Evolutionary conservation across 2,888 invertebrate genomes (phyloP), one percentile per base, ranked within the genome.

Genomic region (Habrosyne pyritoides): DNA sequence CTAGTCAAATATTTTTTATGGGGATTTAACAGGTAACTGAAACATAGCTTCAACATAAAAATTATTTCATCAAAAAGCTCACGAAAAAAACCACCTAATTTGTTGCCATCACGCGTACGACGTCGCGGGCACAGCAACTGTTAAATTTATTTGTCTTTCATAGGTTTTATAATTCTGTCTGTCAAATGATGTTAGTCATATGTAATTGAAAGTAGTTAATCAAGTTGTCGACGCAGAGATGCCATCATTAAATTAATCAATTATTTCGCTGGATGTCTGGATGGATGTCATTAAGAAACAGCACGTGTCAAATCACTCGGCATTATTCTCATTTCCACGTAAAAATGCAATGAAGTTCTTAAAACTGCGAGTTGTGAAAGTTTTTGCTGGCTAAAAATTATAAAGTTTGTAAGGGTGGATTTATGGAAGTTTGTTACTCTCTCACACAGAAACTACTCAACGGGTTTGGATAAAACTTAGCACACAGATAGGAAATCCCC

Each of bases 191-290:
- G 1, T 18, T 42, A 42, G 8, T 42, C 42, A 42, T 42, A 28
- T n/a, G n/a, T n/a, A 42, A 42, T 42, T 42, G 42, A 42, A 42
- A 18, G 42, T 42, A 18, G 18, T 42, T 42, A 42, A 42, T 42
- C 18, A 18, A 7, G 7, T n/a, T 36, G 42, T 42, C 8, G 42
- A 42, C 42, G 18, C 42, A 42, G 6, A 42, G 42, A 18, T 42
- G 14, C 42, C 8, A 42, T 36, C n/a, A 14, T 42, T 42, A 42
- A 42, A 42, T 18, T 18, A 42, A 42, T 42, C 42, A 42, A 18
- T 18, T 0, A 18, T 18, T 33, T n/a, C 8, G 8, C 42, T 18
- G 8, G 18, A 18, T 18, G 18, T 42, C 42, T 42, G n/a, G n/a
- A n/a, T n/a, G n/a, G n/a, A n/a, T n/a, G n/a, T n/a, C 42, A 42